These are phyloP conservation scores for Cheilosia vernalis DNA, from an alignment of 2,888 invertebrate genomes.

Conservation along the genomic window DNA sequence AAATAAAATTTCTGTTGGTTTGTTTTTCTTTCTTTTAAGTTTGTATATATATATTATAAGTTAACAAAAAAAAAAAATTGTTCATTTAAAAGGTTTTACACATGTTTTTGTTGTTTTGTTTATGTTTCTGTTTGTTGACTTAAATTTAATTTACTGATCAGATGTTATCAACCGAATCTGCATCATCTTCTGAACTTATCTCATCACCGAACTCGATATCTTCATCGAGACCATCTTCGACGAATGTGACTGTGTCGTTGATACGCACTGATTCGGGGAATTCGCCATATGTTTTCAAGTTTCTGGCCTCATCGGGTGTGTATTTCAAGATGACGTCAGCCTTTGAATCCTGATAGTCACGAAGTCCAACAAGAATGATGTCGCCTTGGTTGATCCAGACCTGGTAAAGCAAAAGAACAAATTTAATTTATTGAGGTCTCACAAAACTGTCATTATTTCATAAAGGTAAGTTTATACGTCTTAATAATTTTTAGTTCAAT, in stretches of 20 bases:
- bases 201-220: conserved; percentile 98
- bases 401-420: conserved; percentile 81
- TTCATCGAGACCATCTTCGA: conserved; percentile 97
- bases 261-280: conserved; percentile 99
- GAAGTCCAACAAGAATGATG: conserved; percentile 97
- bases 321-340: conserved; percentile 99
- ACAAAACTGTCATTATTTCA: background rate
- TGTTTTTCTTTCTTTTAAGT: conserved; percentile 36
- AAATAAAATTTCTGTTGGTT: conserved; percentile 40
- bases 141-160: conserved; percentile 81
- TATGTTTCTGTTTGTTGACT: conserved; percentile 46
- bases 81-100: conserved; percentile 38
- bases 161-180: conserved; percentile 88
- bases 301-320: conserved; percentile 99
- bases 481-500: too few species aligned
- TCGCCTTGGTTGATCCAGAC: conserved; percentile 99
- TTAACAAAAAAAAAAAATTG: conserved; percentile 48
- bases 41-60: conserved; percentile 38
- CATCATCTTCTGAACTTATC: conserved; percentile 95
- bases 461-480: too few species aligned
- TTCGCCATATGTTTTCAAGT: conserved; percentile 99
- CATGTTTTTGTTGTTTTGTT: conserved; percentile 15
- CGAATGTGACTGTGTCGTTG: conserved; percentile 97
- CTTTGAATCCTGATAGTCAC: conserved; percentile 98
- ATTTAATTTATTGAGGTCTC: background rate